Base-by-base conservation (phyloP, 2,797 vertebrate genomes). In the Lateolabrax maculatus region DNA sequence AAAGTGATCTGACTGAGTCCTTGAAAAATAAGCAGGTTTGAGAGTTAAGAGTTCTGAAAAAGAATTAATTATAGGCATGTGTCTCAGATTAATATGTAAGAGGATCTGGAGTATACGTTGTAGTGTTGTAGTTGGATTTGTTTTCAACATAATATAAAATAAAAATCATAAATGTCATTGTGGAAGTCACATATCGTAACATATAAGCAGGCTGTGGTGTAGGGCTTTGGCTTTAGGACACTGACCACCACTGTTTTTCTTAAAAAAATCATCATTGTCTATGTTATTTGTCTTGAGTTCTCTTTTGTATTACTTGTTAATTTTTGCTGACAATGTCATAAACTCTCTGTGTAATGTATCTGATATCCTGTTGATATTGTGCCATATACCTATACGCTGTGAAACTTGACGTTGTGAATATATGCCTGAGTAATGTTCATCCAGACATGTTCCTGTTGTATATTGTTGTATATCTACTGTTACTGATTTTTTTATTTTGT, bases 21-120 rank as follows among this genome's bases (percentile, higher is more conserved):
- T 70, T 43, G 39, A 63, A 74, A 77, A 78, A 60, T 8, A 74
- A 29, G 11, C 43, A 61, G 19, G 15, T 39, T 43, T 49, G n/a
- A n/a, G 0, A 15, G 36, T 70, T 68, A 16, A 62, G 29, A 6
- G 34, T 48, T 21, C 6, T 27, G 9, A 63, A 49, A 75, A 65
- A 41, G 3, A 74, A 65, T 56, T 0, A 51, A 49, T 85, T 44
- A 29, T 21, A 69, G 21, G 49, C 11, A 34, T 21, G 21, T 66
- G 34, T 66, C 15, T 65, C 27, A n/a, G 21, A 23, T 64, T 39
- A 43, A 25, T 36, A 43, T 31, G 11, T n/a, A 48, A 57, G 15
- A 55, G 44, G 36, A 31, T 34, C 23, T 56, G 39, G 21, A 18
- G 18, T 43, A 12, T 75, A 19, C n/a, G 27, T 18, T 48, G n/a